Evolutionary conservation across 2,797 vertebrate species (phyloP).

Genomic region (Intellagama lesueurii): DNA sequence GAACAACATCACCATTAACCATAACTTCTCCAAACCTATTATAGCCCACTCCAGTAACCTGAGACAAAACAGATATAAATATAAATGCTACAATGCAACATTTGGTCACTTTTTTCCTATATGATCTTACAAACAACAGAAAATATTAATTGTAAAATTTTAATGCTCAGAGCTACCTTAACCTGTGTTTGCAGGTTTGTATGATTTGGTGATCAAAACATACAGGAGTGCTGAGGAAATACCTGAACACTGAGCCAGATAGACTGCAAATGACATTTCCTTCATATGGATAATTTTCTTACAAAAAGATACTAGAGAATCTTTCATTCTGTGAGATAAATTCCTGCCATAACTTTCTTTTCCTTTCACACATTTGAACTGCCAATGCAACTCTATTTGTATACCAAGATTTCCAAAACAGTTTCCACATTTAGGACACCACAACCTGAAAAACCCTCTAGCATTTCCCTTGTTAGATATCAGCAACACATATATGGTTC

Average conservation of each 20-base stretch:
- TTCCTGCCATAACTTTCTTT: background rate
- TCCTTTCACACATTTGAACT: background rate
- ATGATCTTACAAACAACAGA: background rate
- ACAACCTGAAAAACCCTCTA: background rate
- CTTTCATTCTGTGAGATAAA: background rate
- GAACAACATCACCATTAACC: slow-evolving; percentile 89
- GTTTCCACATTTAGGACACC: background rate
- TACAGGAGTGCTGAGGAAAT: no score
- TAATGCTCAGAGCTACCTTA: background rate
- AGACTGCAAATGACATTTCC: background rate
- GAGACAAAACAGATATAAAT: slow-evolving; percentile 52
- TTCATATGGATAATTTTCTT: background rate
- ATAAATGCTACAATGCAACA: background rate
- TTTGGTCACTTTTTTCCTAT: background rate
- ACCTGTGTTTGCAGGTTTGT: no score
- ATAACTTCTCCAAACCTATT: slow-evolving; percentile 91
- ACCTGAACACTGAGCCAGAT: no score
- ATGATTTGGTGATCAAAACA: no score
- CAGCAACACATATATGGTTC: background rate
- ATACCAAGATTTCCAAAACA: background rate
- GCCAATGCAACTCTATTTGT: background rate
- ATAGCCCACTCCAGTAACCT: slow-evolving; percentile 97
- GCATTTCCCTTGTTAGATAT: background rate
- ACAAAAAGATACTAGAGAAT: background rate
- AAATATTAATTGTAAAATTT: background rate